These are phyloP conservation scores for Belgica antarctica DNA, from an alignment of 2,888 invertebrate species.

Conservation along the genomic window DNA sequence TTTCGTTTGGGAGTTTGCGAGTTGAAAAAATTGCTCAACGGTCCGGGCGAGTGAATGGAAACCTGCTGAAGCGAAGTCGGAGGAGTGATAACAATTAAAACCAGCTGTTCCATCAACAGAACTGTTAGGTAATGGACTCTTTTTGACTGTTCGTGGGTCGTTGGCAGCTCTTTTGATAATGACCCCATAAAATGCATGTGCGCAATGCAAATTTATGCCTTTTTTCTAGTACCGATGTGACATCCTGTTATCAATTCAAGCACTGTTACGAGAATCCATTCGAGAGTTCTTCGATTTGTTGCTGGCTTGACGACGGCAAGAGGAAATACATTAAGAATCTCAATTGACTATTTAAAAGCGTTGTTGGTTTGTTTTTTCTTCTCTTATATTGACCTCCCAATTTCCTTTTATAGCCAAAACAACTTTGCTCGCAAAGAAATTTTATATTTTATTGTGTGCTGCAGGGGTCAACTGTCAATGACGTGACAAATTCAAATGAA, in stretches of 20 bases:
- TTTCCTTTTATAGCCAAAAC: constrained; percentile 44
- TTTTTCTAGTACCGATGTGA: background rate
- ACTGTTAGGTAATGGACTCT: too few relatives aligned
- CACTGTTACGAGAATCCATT: background rate
- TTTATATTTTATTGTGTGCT: constrained; percentile 34
- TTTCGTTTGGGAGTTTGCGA: too few relatives aligned
- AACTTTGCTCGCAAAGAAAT: constrained; percentile 41
- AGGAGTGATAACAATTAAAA: constrained; percentile 1
- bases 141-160: background rate
- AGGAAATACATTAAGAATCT: constrained; percentile 39
- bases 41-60: background rate
- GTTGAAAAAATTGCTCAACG: background rate
- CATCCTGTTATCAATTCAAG: constrained; percentile 20
- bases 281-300: background rate
- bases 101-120: too few relatives aligned
- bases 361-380: constrained; percentile 19
- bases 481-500: background rate
- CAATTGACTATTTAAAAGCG: constrained; percentile 37
- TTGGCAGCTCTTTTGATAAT: too few relatives aligned
- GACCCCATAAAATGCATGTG: too few relatives aligned
- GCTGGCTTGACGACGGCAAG: background rate
- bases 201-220: constrained; percentile 1
- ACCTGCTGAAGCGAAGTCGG: background rate
- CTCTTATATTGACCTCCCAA: constrained; percentile 42
- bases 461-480: background rate